Evolutionary conservation across 2,113 vertebrate genomes (phyloP), one percentile per base, ranked within the genome.

Genomic region (Psittacara wagleri): DNA sequence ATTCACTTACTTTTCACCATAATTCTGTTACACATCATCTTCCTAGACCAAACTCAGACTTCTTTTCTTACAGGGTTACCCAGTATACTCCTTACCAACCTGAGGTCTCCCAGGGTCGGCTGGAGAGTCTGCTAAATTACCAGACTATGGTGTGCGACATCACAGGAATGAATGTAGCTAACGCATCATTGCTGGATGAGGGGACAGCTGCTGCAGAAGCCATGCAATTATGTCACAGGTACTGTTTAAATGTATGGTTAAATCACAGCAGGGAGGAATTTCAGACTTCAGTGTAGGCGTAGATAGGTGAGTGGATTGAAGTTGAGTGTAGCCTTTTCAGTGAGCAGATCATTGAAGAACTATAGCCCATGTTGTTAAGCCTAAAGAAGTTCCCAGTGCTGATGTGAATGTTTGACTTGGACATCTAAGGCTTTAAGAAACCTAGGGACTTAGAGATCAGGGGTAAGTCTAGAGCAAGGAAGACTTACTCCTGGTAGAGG

Each of bases 51-150:
- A 75, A 78, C 13, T 51, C 19, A 35, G 43, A 66, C 52, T 72
- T 86, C 73, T 91, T 92, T 29, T 64, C 28, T 88, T 33, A 29
- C 96, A 99, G 99, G 99, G 98, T 99, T 92, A 99, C 99, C 15
- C 99, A 99, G 96, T 99, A 99, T 93, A 99, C 99, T 5, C 99
- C 99, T 13, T 99, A 99, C 96, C 99, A 99, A 96, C 99, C 99
- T 1, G 99, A 99, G 94, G 99, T 99, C 11, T 98, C 99, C 31
- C 99, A 99, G 95, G 99, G 99, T 33, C 98, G 99, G 78, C 96
- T 99, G 96, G 99, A 99, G 97, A 99, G 99, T 63, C 98, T 99
- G 54, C 98, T 99, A 7, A 99, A 99, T 97, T 99, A 99, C 89
- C 99, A 99, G 97, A 99, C 99, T 22, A 99, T 99, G 99, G 99